Evolutionary conservation across 2,113 vertebrate species (phyloP).

Genomic region (Lutjanus erythropterus): DNA sequence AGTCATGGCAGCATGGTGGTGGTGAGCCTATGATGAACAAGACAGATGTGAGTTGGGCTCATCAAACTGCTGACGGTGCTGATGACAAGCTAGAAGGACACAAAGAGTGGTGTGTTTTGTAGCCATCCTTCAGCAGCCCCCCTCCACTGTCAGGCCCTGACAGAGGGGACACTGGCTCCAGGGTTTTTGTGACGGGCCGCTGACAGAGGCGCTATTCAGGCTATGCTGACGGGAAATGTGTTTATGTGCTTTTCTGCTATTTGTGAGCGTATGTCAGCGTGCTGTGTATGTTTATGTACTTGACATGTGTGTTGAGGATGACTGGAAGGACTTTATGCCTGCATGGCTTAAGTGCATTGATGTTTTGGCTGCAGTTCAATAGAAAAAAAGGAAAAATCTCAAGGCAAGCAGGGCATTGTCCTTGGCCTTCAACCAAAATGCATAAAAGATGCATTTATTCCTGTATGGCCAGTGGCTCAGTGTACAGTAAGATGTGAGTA

Average conservation of each 20-base stretch:
- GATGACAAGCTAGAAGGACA: constrained; percentile 63
- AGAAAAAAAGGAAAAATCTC: constrained; percentile 1
- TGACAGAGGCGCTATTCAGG: constrained; percentile 52
- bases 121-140: constrained; percentile 40
- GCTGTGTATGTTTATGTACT: constrained; percentile 13
- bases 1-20: constrained; percentile 11
- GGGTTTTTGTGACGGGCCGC: constrained; percentile 49
- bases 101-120: constrained; percentile 46
- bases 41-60: constrained; percentile 44
- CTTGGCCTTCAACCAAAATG: constrained; percentile 31
- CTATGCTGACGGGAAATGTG: constrained; percentile 44
- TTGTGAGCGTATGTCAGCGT: constrained; percentile 8
- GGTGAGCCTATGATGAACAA: constrained; percentile 44
- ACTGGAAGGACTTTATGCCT: constrained; percentile 32
- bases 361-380: constrained; percentile 37
- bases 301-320: constrained; percentile 34
- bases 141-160: constrained; percentile 56
- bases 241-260: constrained; percentile 33
- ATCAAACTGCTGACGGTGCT: constrained; percentile 59
- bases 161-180: constrained; percentile 53
- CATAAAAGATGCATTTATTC: not conserved
- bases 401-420: not conserved
- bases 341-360: constrained; percentile 28
- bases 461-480: constrained; percentile 4
- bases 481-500: constrained; percentile 3